phyloP scores from a whole-genome alignment of 1,140 invertebrate genomes.

The Procambarus clarkii region DNA sequence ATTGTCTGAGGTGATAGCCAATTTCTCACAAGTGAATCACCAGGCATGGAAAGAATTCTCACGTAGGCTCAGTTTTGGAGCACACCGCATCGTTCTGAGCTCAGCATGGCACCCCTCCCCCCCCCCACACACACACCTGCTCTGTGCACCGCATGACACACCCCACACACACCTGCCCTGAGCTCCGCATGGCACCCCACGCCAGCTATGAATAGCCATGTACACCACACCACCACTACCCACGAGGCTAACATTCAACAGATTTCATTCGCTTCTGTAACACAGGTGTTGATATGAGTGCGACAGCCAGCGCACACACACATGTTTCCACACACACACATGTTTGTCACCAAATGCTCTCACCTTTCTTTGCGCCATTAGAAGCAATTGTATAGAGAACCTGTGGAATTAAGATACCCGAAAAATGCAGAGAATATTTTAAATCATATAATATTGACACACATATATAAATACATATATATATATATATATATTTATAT shows the following conservation, averaged over 20 bases:
- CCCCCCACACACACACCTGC: too few relatives aligned
- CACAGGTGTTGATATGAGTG: conserved; percentile 28
- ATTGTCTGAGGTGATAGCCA: too few relatives aligned
- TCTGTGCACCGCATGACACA: too few relatives aligned
- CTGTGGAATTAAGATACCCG: background rate
- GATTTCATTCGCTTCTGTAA: conserved; percentile 44
- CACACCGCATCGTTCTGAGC: background rate
- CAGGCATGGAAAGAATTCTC: too few relatives aligned
- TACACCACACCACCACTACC: background rate
- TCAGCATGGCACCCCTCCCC: too few relatives aligned
- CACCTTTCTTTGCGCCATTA: conserved; percentile 13
- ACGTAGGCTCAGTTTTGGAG: background rate
- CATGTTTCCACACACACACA: conserved; percentile 14
- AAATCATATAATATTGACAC: too few relatives aligned
- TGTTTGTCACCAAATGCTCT: background rate
- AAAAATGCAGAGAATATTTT: background rate
- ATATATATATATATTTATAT: background rate
- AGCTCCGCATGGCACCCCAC: background rate
- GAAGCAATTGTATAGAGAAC: background rate
- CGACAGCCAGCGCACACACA: background rate
- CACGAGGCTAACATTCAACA: conserved; percentile 35
- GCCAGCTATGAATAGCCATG: background rate
- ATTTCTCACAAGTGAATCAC: too few relatives aligned
- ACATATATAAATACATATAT: background rate
- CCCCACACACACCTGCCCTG: background rate